Evolutionary conservation across 1,140 invertebrate species (phyloP).

Genomic region (Zaprionus lachaisei): DNA sequence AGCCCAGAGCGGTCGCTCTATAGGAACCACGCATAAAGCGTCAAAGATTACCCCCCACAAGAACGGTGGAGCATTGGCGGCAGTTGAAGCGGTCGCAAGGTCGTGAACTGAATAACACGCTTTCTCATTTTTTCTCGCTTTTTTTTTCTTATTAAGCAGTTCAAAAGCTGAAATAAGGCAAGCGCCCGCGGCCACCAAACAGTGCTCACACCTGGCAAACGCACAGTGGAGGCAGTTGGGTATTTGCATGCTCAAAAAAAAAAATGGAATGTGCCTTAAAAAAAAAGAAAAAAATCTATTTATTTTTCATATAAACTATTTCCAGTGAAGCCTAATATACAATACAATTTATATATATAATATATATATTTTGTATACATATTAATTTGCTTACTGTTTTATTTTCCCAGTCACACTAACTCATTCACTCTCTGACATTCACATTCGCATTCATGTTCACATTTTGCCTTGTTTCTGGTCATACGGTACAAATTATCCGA

Average conservation of each 20-base stretch:
- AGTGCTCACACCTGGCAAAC: slow-evolving; percentile 9
- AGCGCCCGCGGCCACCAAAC: slow-evolving; percentile 49
- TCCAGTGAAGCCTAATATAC: no score
- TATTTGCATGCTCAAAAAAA: not conserved
- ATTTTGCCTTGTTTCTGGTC: slow-evolving; percentile 5
- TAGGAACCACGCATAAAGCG: slow-evolving; percentile 18
- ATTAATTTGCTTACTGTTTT: no score
- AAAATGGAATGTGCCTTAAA: not conserved
- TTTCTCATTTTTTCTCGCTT: not conserved
- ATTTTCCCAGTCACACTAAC: not conserved
- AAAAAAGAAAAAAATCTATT: not conserved
- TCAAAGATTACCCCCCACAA: slow-evolving; percentile 26
- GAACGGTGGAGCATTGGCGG: slow-evolving; percentile 26
- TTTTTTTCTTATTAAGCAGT: slow-evolving; percentile 41
- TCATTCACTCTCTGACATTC: not conserved
- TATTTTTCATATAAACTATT: no score
- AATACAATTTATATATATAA: no score
- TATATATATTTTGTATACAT: no score
- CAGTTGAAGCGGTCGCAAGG: slow-evolving; percentile 28
- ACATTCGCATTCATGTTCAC: not conserved
- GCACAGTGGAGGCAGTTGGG: slow-evolving; percentile 15
- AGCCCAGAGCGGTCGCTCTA: slow-evolving; percentile 25
- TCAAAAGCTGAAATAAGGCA: slow-evolving; percentile 48
- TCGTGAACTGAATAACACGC: slow-evolving; percentile 50
- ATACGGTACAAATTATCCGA: slow-evolving; percentile 41